Percentiles rank a stretch among this genome's conserved stretches.
These are phyloP conservation scores for Neofelis nebulosa DNA, from an alignment of 2,113 vertebrate genomes.

Conservation along the genomic window DNA sequence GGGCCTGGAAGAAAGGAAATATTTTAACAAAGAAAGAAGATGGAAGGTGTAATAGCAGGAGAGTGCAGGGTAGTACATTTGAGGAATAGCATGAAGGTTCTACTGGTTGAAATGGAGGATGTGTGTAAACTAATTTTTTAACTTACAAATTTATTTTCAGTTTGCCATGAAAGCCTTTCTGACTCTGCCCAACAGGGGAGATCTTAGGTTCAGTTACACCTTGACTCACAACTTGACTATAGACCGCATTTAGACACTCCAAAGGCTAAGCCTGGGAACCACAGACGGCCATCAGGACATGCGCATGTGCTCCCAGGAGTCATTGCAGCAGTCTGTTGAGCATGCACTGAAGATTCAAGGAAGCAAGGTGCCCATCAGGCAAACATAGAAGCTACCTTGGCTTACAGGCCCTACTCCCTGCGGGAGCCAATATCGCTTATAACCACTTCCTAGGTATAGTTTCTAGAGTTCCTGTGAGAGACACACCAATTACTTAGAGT, in stretches of 20 bases:
- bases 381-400: not conserved
- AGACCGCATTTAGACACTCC: not conserved
- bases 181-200: not conserved
- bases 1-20: not conserved
- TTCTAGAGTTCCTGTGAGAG: not conserved
- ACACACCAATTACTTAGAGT: not conserved
- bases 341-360: not conserved
- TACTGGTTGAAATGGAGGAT: not conserved
- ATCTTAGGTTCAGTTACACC: not conserved
- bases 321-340: not conserved
- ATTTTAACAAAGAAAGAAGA: not conserved
- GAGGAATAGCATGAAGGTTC: not conserved
- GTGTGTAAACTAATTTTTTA: not conserved
- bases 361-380: not conserved
- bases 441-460: not conserved
- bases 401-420: not conserved
- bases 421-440: not conserved
- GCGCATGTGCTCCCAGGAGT: not conserved
- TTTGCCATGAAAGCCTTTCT: not conserved
- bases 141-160: conserved; percentile 9
- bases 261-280: not conserved
- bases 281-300: rapidly evolving
- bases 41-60: not conserved
- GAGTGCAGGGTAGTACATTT: not conserved
- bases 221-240: not conserved